Base-by-base conservation (phyloP, 2,888 invertebrate species). In the Eupithecia pulchellata region DNA sequence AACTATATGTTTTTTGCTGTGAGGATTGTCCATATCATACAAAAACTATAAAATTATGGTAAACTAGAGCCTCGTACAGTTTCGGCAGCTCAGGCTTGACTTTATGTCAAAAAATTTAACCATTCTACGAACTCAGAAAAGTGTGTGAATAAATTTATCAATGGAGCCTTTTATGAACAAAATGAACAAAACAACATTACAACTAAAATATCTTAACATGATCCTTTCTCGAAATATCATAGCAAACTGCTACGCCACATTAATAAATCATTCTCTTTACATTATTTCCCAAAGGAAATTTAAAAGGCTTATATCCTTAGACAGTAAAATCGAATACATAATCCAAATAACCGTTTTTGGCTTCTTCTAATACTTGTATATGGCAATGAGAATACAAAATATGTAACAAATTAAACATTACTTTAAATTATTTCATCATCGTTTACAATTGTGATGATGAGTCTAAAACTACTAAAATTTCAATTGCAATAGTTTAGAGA, bases 121-220 rank as follows among this genome's bases (percentile, higher is more conserved):
- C 20, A n/a, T 47, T 47, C 42, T 20, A 47, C 20, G 3, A 20
- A 47, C 9, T n/a, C 42, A 9, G 42, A 42, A 42, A 42, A 42
- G 42, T 47, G 20, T 47, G 6, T n/a, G 42, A 42, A 47, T 47
- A 47, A n/a, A 6, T 42, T n/a, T n/a, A 17, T 8, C 8, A 42
- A n/a, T 20, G 9, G 11, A 25, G 52, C 52, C 13, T 9, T 42
- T 4, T n/a, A 42, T 20, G 20, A 20, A 20, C 6, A n/a, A n/a
- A 42, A 42, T 42, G 8, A 47, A 52, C 52, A 52, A 52, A 47
- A 13, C 29, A 57, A 66, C 34, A 68, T 57, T 42, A 58, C 42
- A 64, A 30, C 39, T 57, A 17, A 68, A 20, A 47, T 58, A 57
- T 39, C 4, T 30, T 64, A 30, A 69, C 69, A 64, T 69, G 64